Percentiles rank a stretch among this genome's conserved stretches.
These are phyloP conservation scores for Sipha maydis DNA, from an alignment of 2,888 invertebrate genomes.

Conservation along the genomic window DNA sequence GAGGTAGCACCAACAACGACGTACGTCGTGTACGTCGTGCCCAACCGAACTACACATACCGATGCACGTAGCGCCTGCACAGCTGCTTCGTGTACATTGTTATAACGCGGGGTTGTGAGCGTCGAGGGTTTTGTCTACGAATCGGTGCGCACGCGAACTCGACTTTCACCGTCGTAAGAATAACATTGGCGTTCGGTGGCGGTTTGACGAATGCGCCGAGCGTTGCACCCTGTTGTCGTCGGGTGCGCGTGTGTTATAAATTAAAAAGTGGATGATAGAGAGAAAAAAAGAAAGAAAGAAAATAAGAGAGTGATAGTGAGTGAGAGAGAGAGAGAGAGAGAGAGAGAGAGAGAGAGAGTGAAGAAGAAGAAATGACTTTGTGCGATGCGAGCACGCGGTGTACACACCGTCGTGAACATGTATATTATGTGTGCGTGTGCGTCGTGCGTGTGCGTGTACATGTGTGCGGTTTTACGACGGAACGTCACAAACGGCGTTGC, in stretches of 20 bases:
- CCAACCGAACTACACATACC: no score
- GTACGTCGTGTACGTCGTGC: no score
- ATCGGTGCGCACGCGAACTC: background rate
- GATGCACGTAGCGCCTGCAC: no score
- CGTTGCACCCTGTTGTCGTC: background rate
- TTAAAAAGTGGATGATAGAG: no score
- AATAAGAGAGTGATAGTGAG: no score
- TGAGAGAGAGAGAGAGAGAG: no score
- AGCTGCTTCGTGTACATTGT: background rate
- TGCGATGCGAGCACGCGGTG: background rate
- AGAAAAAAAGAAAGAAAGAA: no score
- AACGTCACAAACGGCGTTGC: slow-evolving; percentile 28
- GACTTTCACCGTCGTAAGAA: slow-evolving; percentile 12
- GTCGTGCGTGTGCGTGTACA: background rate
- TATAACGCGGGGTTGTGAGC: background rate
- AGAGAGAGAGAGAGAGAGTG: no score
- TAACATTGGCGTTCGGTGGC: background rate
- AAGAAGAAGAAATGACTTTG: background rate
- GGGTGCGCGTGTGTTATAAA: background rate
- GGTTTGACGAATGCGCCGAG: background rate
- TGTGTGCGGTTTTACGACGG: background rate
- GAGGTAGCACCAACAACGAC: background rate
- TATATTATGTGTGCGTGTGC: background rate
- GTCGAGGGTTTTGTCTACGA: background rate
- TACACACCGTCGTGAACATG: no score